Base-by-base conservation (phyloP, 2,113 vertebrate genomes). In the Monopterus albus region DNA sequence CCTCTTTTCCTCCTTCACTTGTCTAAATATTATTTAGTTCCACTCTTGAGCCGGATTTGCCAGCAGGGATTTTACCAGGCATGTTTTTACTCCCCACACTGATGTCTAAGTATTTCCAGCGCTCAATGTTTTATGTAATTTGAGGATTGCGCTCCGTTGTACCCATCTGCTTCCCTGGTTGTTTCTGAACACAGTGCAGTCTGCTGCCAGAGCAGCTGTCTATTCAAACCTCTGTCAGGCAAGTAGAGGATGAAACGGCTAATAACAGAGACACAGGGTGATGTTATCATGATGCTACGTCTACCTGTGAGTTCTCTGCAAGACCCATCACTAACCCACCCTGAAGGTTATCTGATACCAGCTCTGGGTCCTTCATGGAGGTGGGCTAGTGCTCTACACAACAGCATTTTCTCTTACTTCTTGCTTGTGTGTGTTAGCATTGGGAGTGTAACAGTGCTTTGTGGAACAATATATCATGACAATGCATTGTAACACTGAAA, bases 21-120 rank as follows among this genome's bases (percentile, higher is more conserved):
- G 79, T 89, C 88, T 91, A 90, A 91, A 91, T 91, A 88, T 92
- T 85, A 87, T 89, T 90, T 73, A 71, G 83, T 86, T 82, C 81
- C 65, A 64, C 65, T 53, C 50, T 79, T 87, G 62, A 89, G 81
- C 85, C 69, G 75, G 90, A 87, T 91, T 91, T 91, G 81, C 86
- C 67, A 78, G 81, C 87, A 79, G 79, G 84, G 88, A 89, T 89
- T 90, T 86, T 57, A 42, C 58, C 12, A 29, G 73, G 58, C 70
- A 62, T 85, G 87, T 89, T 89, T 90, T 86, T 50, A 67, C 60
- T 77, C 46, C 25, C 49, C 42, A 40, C 55, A 47, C 77, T 78
- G 63, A 64, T 43, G 21, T 43, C 72, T 51, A 62, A 84, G 66
- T 58, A 66, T 61, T 66, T 82, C 74, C 70, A 51, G 42, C 45